Conservation (phyloP, 2,113 vertebrate species). For the Campylomormyrus tamandua region DNA sequence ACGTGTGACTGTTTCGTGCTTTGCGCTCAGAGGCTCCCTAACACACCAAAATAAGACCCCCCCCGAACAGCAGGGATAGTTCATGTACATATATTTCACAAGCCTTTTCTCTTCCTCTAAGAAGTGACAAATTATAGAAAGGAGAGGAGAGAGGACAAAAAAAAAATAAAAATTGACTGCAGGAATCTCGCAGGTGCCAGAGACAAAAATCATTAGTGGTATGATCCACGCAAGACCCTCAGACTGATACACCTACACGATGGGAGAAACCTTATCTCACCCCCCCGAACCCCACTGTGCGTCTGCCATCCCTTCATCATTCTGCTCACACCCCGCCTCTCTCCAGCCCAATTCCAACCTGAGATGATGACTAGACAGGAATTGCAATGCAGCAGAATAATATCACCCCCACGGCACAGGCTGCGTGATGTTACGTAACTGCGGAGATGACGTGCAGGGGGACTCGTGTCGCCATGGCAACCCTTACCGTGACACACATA, state of each 20-base stretch:
- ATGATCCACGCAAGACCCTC: neutral
- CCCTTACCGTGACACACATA: neutral
- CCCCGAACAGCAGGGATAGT: neutral
- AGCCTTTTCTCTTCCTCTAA: neutral
- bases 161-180: neutral
- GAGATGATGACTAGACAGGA: neutral
- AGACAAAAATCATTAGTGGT: neutral
- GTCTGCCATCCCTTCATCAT: neutral
- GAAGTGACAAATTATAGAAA: neutral
- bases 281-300: neutral
- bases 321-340: neutral
- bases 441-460: neutral
- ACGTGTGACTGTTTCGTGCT: neutral
- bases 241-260: neutral
- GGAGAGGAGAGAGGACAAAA: neutral
- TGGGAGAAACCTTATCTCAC: neutral
- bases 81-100: neutral
- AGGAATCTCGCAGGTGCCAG: neutral
- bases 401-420: neutral
- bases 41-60: neutral
- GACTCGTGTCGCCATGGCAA: neutral
- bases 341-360: neutral
- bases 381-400: neutral
- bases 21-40: neutral
- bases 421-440: neutral